Evolutionary conservation across 2,888 invertebrate genomes (phyloP).

Genomic region (Campoplex nolae): DNA sequence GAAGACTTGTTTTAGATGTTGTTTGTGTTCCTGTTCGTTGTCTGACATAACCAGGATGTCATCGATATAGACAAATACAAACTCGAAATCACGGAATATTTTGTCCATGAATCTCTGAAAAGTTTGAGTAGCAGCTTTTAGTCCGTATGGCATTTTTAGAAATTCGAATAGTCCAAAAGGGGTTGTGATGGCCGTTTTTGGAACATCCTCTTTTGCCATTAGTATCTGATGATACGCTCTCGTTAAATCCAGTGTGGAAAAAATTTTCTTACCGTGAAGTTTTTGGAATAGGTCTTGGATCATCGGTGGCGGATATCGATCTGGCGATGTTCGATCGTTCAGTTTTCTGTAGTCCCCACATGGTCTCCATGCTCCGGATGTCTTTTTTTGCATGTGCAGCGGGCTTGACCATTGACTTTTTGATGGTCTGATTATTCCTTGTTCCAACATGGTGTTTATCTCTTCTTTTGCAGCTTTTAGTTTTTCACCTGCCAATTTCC

Average conservation of each 20-base stretch:
- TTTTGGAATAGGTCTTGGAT: not conserved
- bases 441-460: too few relatives aligned
- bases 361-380: not conserved
- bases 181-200: not conserved
- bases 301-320: conserved; percentile 5
- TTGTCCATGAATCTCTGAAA: not conserved
- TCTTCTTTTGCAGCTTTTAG: too few relatives aligned
- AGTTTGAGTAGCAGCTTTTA: not conserved
- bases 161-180: not conserved
- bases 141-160: not conserved
- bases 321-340: not conserved
- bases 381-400: not conserved
- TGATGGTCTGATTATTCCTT: not conserved
- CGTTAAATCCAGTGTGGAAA: not conserved
- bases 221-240: not conserved
- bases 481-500: too few relatives aligned
- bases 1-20: not conserved
- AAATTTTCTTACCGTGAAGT: not conserved
- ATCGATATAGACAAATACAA: not conserved
- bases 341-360: not conserved
- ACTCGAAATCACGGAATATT: not conserved
- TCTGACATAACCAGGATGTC: not conserved
- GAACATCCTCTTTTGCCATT: not conserved
- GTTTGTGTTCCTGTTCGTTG: not conserved
- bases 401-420: not conserved